Percentiles rank a stretch among this genome's conserved stretches.
phyloP scores from a whole-genome alignment of 2,797 vertebrate species.

The Champsocephalus esox region DNA sequence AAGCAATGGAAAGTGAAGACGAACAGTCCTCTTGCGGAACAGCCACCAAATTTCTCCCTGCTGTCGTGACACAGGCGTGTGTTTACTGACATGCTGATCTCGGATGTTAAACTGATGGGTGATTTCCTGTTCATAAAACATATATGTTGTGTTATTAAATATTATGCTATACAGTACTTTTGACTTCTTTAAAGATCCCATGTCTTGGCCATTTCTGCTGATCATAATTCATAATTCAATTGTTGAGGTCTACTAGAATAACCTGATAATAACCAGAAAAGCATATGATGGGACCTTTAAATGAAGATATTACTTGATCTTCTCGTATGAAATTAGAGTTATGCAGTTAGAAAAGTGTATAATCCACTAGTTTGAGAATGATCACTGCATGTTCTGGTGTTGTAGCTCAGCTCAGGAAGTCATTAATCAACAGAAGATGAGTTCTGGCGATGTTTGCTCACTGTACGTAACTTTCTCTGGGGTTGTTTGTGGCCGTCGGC shows the following conservation, averaged over 20 bases:
- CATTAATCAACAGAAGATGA: background rate
- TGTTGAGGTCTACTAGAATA: too few relatives aligned
- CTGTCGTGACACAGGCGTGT: background rate
- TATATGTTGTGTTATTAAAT: too few relatives aligned
- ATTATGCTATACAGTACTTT: too few relatives aligned
- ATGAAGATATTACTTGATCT: too few relatives aligned
- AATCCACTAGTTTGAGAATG: background rate
- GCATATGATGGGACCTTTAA: too few relatives aligned
- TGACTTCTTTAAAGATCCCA: too few relatives aligned
- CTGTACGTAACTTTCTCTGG: slow-evolving; percentile 4
- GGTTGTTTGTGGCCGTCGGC: slow-evolving; percentile 27
- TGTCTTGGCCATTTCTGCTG: too few relatives aligned
- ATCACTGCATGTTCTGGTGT: slow-evolving; percentile 2
- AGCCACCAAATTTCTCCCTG: slow-evolving; percentile 21
- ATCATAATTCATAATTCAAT: too few relatives aligned
- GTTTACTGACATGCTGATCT: slow-evolving; percentile 4
- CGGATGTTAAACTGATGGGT: too few relatives aligned
- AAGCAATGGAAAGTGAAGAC: slow-evolving; percentile 34
- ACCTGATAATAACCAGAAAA: too few relatives aligned
- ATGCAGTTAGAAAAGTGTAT: background rate
- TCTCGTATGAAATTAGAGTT: background rate
- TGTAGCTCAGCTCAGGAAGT: background rate
- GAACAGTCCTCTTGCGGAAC: slow-evolving; percentile 8
- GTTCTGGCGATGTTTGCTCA: slow-evolving; percentile 16
- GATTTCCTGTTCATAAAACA: background rate